phyloP scores from a whole-genome alignment of 2,797 vertebrate species.

The Eulemur coronatus region DNA sequence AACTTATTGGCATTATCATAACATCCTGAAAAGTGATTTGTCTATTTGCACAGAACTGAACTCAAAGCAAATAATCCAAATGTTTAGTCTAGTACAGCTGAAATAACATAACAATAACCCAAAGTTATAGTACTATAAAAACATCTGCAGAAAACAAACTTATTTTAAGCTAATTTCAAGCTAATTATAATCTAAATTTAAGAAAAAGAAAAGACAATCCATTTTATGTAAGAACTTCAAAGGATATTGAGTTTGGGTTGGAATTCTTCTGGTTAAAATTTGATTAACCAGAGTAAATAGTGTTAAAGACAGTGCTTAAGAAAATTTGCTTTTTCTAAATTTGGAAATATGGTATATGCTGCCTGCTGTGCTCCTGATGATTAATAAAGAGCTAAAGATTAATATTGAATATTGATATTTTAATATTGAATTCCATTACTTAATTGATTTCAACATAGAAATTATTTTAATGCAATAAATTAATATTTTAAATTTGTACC shows the following conservation, averaged over 20 bases:
- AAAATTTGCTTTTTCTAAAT: conserved; percentile 75
- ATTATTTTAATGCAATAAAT: conserved; percentile 68
- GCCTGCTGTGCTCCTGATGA: conserved; percentile 48
- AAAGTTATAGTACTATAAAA: background rate
- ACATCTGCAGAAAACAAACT: background rate
- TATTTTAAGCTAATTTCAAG: background rate
- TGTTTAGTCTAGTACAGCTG: background rate
- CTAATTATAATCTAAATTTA: background rate
- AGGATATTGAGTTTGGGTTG: conserved; percentile 63
- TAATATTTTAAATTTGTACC: conserved; percentile 47
- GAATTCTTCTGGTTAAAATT: conserved; percentile 78
- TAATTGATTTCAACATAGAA: conserved; percentile 53
- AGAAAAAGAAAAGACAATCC: background rate
- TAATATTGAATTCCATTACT: conserved; percentile 66
- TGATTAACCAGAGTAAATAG: conserved; percentile 73
- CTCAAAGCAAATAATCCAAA: conserved; percentile 24
- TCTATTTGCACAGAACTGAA: background rate
- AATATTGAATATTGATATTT: background rate
- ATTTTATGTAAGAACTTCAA: conserved; percentile 22
- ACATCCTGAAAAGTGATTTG: background rate
- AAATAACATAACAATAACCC: conserved; percentile 14
- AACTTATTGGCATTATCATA: background rate
- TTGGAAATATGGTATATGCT: conserved; percentile 66
- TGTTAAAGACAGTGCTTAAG: conserved; percentile 77
- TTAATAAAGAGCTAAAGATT: background rate